These are phyloP conservation scores for Aphelinus atriplicis DNA, from an alignment of 1,140 invertebrate genomes.

Conservation along the genomic window DNA sequence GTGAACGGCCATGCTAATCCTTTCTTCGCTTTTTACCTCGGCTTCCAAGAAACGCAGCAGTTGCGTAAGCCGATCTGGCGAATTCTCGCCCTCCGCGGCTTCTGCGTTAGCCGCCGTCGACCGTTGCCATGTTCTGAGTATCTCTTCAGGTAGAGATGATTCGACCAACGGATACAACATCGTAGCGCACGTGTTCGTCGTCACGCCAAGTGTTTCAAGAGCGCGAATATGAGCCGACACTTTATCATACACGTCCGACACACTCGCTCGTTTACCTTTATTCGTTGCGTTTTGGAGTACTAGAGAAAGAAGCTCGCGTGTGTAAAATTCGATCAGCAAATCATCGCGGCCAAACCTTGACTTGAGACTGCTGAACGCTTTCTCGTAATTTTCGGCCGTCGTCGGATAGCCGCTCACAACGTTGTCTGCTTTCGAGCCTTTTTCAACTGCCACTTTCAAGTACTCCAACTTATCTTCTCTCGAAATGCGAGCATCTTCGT, in stretches of 20 bases:
- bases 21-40: slow-evolving; percentile 47
- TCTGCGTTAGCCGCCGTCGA: neutral
- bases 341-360: slow-evolving; percentile 44
- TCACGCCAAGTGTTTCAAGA: slow-evolving; percentile 49
- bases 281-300: neutral
- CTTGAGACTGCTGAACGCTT: slow-evolving; percentile 33
- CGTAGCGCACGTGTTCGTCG: slow-evolving; percentile 48
- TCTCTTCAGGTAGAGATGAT: slow-evolving; percentile 53
- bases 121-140: slow-evolving; percentile 48
- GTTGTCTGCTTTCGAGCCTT: slow-evolving; percentile 38
- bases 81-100: neutral
- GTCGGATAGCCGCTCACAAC: slow-evolving; percentile 41
- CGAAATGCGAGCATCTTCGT: slow-evolving; percentile 49
- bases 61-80: slow-evolving; percentile 29
- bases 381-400: slow-evolving; percentile 8
- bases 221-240: slow-evolving; percentile 49
- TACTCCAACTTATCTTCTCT: slow-evolving; percentile 51
- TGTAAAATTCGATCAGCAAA: neutral
- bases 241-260: slow-evolving; percentile 44
- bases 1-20: slow-evolving; percentile 42
- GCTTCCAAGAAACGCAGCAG: slow-evolving; percentile 46
- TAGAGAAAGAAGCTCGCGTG: neutral
- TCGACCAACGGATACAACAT: slow-evolving; percentile 54
- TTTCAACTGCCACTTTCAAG: slow-evolving; percentile 41
- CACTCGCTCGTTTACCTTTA: neutral